These are phyloP conservation scores for Argyrosomus regius DNA, from an alignment of 2,797 vertebrate genomes.

Conservation along the genomic window DNA sequence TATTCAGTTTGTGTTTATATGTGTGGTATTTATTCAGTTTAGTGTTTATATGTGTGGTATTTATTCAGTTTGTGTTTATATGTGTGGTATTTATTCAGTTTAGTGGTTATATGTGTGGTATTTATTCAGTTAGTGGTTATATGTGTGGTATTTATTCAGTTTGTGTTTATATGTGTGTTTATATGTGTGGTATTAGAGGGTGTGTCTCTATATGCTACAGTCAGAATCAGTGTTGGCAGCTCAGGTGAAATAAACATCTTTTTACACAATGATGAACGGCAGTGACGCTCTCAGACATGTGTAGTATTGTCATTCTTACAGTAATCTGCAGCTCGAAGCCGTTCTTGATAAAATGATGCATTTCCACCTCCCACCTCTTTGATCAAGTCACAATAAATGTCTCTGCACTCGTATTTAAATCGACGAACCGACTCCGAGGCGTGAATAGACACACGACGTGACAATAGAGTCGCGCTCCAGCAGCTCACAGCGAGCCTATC, in stretches of 20 bases:
- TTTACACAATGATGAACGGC: constrained; percentile 7
- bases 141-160: too few species aligned
- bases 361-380: constrained; percentile 40
- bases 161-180: too few species aligned
- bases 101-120: too few species aligned
- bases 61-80: too few species aligned
- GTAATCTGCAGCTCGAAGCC: constrained; percentile 9
- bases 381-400: constrained; percentile 47
- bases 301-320: constrained; percentile 24
- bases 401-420: constrained; percentile 10
- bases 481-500: constrained; percentile 16
- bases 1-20: too few species aligned
- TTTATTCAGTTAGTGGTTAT: too few species aligned
- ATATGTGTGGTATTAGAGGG: neutral
- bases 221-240: neutral
- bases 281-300: constrained; percentile 13
- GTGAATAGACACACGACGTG: constrained; percentile 32
- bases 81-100: too few species aligned
- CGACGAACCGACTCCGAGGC: constrained; percentile 32
- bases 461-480: constrained; percentile 29
- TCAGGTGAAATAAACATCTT: constrained; percentile 18
- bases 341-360: constrained; percentile 23
- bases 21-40: too few species aligned
- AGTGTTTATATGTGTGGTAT: too few species aligned
- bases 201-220: neutral